These are phyloP conservation scores for Orchestes rusci DNA, from an alignment of 2,888 invertebrate genomes.

Conservation along the genomic window DNA sequence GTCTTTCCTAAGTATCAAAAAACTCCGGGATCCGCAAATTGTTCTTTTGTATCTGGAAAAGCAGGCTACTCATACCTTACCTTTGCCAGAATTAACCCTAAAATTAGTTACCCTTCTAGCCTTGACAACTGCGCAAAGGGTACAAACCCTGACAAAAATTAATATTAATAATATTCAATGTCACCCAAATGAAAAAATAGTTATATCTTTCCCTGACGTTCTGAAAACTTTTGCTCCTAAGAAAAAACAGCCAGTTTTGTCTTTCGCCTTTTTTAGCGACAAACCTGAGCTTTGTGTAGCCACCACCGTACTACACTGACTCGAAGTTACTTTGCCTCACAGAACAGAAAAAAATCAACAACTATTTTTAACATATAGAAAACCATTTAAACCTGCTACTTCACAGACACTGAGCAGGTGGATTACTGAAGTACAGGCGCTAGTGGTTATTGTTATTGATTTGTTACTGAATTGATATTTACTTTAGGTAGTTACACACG, in stretches of 20 bases:
- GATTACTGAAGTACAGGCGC: no score
- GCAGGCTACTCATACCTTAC: not conserved
- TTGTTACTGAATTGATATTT: no score
- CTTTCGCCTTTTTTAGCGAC: not conserved
- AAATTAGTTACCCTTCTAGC: conserved; percentile 29
- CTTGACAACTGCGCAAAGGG: conserved; percentile 12
- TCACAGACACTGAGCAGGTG: conserved; percentile 22
- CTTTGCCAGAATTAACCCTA: conserved; percentile 18
- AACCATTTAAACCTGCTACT: conserved; percentile 5
- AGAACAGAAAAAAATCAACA: not conserved
- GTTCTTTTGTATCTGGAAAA: conserved; percentile 4
- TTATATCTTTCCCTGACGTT: not conserved
- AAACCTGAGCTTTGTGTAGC: conserved; percentile 2
- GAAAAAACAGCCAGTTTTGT: not conserved
- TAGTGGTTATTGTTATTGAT: no score
- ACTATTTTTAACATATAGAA: not conserved
- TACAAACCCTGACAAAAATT: conserved; percentile 5
- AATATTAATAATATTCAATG: not conserved
- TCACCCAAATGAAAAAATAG: not conserved
- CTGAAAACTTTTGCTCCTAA: not conserved
- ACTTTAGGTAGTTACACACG: no score
- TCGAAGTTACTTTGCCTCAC: not conserved
- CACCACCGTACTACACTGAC: not conserved
- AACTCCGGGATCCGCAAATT: conserved; percentile 30
- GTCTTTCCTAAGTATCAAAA: conserved; percentile 24